phyloP scores from a whole-genome alignment of 2,797 vertebrate species.

The Glossophaga mutica region DNA sequence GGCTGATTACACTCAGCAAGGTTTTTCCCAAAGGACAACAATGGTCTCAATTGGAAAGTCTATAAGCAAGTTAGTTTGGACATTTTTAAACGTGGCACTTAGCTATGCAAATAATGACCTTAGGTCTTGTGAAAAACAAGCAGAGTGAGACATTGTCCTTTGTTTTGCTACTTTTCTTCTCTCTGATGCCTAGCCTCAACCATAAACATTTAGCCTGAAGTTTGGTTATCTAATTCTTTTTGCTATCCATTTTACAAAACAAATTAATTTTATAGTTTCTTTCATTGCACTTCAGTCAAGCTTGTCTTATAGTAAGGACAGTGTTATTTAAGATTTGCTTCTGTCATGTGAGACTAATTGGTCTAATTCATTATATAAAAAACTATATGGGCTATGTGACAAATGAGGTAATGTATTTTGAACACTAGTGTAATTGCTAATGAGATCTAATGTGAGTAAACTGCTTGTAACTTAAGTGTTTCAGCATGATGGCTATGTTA shows the following conservation, averaged over 20 bases:
- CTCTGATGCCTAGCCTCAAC: neutral
- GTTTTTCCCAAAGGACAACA: conserved; percentile 61
- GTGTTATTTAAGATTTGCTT: conserved; percentile 82
- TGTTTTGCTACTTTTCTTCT: neutral
- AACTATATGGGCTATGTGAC: conserved; percentile 75
- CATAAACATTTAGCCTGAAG: conserved; percentile 34
- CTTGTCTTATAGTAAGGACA: conserved; percentile 80
- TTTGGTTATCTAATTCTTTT: conserved; percentile 64
- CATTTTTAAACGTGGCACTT: conserved; percentile 45
- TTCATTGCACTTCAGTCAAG: conserved; percentile 71
- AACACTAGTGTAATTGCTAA: conserved; percentile 81
- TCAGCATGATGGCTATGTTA: conserved; percentile 76
- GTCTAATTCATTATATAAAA: conserved; percentile 81
- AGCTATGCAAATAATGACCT: conserved; percentile 62
- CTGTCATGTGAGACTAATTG: conserved; percentile 82
- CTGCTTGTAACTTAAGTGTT: conserved; percentile 75
- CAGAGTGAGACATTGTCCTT: conserved; percentile 21
- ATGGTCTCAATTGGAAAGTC: conserved; percentile 60
- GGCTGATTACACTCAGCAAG: conserved; percentile 50
- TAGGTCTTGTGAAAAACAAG: conserved; percentile 53
- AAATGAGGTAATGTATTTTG: conserved; percentile 81
- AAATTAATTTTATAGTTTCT: conserved; percentile 75
- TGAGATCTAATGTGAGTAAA: conserved; percentile 81
- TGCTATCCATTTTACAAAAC: conserved; percentile 50
- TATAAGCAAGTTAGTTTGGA: conserved; percentile 58